Evolutionary conservation across 1,140 invertebrate genomes (phyloP).

Genomic region (Dreissena polymorpha): DNA sequence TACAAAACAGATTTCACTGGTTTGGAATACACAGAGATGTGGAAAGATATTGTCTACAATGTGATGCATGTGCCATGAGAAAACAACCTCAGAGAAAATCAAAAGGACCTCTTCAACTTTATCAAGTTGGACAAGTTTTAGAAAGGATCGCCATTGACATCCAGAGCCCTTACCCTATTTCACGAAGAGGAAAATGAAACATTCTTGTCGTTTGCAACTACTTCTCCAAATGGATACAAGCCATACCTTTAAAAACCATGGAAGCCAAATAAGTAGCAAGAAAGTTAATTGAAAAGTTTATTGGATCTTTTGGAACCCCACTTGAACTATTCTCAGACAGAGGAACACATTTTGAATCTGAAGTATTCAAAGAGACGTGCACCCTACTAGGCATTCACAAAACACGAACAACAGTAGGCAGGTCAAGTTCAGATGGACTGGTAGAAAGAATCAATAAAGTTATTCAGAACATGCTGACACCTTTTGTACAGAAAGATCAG

Average conservation of each 20-base stretch:
- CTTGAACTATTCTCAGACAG: conserved; percentile 44
- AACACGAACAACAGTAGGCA: conserved; percentile 55
- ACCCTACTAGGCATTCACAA: conserved; percentile 55
- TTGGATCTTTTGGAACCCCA: neutral
- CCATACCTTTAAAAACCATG: conserved; percentile 33
- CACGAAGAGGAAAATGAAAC: conserved; percentile 58
- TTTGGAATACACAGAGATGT: conserved; percentile 3
- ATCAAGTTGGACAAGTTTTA: conserved; percentile 23
- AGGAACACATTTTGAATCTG: conserved; percentile 65
- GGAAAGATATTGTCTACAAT: conserved; percentile 15
- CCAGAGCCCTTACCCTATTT: conserved; percentile 58
- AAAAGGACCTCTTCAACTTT: conserved; percentile 1
- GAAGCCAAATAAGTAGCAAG: conserved; percentile 21
- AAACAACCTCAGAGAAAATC: conserved; percentile 10
- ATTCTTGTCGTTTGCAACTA: conserved; percentile 52
- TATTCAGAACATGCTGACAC: conserved; percentile 41
- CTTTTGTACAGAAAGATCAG: conserved; percentile 41
- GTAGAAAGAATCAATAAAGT: conserved; percentile 63
- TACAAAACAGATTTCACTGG: conserved; percentile 19
- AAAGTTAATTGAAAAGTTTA: conserved; percentile 22
- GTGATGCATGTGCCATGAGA: conserved; percentile 4
- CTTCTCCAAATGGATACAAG: conserved; percentile 55
- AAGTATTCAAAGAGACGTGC: conserved; percentile 57
- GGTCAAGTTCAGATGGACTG: conserved; percentile 60
- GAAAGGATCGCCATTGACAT: conserved; percentile 62